Base-by-base conservation (phyloP, 1,140 invertebrate genomes). In the Akabosia matsudoensis region DNA sequence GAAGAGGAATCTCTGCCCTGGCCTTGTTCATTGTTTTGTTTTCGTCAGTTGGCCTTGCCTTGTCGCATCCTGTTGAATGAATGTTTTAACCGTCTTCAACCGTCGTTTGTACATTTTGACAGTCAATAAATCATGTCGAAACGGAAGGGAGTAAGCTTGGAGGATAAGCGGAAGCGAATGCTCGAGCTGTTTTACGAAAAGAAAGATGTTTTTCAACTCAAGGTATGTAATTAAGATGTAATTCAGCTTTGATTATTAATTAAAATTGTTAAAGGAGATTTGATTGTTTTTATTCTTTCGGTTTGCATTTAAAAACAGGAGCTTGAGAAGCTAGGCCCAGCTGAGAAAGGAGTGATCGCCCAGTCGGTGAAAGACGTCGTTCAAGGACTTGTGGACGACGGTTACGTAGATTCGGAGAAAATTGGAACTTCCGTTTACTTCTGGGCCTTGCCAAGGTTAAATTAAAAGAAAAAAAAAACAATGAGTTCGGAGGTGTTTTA, bases 381-480 rank as follows among this genome's bases (percentile, higher is more conserved):
- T 0, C 91, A 93, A 83, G 90, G 88, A 82, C 86, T 97, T 74
- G 92, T 96, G 0, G 93, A 96, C 86, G 94, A 97, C 86, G 92
- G 90, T 75, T 86, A 95, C 33, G 90, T 97, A 2, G 91, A 93
- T 82, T 89, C 91, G 0, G 95, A 96, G 75, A 97, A 97, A 88
- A 95, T 97, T 85, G 94, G 95, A 24, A 94, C 92, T 30, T 93
- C 91, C 2, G 87, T 93, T 52, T 97, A 95, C 84, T 97, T 92
- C 83, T 97, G 95, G 95, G 89, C 93, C 61, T 97, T 95, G 87
- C 93, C 93, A 74, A 93, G 92, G 90, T 94, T n/a, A n/a, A n/a
- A n/a, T n/a, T n/a, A n/a, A n/a, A n/a, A n/a, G n/a, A n/a, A n/a
- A n/a, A n/a, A n/a, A n/a, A n/a, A n/a, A n/a, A n/a, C n/a, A n/a